Evolutionary conservation across 1,140 invertebrate species (phyloP).

Genomic region (Euura lappo): DNA sequence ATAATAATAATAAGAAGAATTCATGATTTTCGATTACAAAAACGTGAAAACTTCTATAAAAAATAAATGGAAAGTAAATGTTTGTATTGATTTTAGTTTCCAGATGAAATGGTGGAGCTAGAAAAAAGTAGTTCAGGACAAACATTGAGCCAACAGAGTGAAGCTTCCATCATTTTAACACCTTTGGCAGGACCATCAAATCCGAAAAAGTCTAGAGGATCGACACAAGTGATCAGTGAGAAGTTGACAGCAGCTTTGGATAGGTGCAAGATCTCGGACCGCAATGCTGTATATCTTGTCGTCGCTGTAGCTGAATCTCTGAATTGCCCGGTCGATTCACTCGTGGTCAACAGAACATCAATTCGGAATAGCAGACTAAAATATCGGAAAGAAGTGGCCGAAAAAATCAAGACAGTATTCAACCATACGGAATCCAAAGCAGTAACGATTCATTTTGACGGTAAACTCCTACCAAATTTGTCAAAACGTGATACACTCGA

Average conservation of each 20-base stretch:
- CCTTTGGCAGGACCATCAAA: too few relatives aligned
- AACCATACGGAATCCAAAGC: slow-evolving; percentile 21
- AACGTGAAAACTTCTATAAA: too few relatives aligned
- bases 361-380: slow-evolving; percentile 21
- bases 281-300: slow-evolving; percentile 26
- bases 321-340: slow-evolving; percentile 22
- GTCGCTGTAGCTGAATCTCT: slow-evolving; percentile 15
- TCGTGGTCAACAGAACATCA: slow-evolving; percentile 28
- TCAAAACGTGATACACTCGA: background rate
- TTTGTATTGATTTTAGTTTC: too few relatives aligned
- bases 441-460: too few relatives aligned
- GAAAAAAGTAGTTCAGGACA: too few relatives aligned
- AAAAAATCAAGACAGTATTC: slow-evolving; percentile 28
- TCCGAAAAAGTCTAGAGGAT: too few relatives aligned
- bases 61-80: too few relatives aligned
- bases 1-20: too few relatives aligned
- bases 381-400: slow-evolving; percentile 23
- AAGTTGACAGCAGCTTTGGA: slow-evolving; percentile 20
- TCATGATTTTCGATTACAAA: too few relatives aligned
- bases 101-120: too few relatives aligned
- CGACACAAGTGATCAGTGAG: slow-evolving; percentile 16
- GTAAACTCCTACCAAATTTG: slow-evolving; percentile 22
- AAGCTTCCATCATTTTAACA: too few relatives aligned
- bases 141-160: too few relatives aligned
- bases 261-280: slow-evolving; percentile 26